phyloP scores from a whole-genome alignment of 1,140 invertebrate genomes.

The Ceratosolen solmsi region DNA sequence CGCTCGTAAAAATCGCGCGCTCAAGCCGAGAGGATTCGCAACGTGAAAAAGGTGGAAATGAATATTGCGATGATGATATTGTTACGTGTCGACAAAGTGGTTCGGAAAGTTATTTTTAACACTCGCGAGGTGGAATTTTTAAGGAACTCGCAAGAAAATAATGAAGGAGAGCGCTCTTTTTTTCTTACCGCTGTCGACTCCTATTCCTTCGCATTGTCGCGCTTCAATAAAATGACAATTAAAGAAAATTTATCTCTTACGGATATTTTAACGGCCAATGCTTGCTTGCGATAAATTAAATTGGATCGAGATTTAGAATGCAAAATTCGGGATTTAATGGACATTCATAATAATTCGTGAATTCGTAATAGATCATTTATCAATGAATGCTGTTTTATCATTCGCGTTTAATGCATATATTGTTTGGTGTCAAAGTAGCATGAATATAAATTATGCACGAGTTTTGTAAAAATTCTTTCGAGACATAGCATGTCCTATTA shows the following conservation, averaged over 20 bases:
- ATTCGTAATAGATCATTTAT: too few species aligned
- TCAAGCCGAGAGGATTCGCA: conserved; percentile 51
- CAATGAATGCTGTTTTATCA: too few species aligned
- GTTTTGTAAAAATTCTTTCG: too few species aligned
- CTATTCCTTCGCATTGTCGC: not conserved
- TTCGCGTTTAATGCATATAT: too few species aligned
- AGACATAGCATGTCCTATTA: too few species aligned
- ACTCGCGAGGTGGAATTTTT: not conserved
- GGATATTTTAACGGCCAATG: too few species aligned
- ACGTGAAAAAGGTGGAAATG: conserved; percentile 53
- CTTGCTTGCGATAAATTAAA: too few species aligned
- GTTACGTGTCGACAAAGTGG: conserved; percentile 20
- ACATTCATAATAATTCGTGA: too few species aligned
- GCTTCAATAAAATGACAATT: conserved; percentile 1
- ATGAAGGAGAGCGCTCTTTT: not conserved
- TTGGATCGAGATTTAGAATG: too few species aligned
- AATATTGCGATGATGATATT: conserved; percentile 44
- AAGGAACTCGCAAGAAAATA: not conserved
- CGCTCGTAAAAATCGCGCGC: conserved; percentile 59
- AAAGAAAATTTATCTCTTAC: not conserved
- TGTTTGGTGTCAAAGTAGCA: too few species aligned
- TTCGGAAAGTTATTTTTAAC: conserved; percentile 23
- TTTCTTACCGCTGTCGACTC: not conserved
- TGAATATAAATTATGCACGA: too few species aligned
- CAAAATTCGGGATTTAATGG: too few species aligned